Percentiles rank a stretch among this genome's conserved stretches.
phyloP scores from a whole-genome alignment of 2,797 vertebrate genomes.

The Pseudocheirus occidentalis region DNA sequence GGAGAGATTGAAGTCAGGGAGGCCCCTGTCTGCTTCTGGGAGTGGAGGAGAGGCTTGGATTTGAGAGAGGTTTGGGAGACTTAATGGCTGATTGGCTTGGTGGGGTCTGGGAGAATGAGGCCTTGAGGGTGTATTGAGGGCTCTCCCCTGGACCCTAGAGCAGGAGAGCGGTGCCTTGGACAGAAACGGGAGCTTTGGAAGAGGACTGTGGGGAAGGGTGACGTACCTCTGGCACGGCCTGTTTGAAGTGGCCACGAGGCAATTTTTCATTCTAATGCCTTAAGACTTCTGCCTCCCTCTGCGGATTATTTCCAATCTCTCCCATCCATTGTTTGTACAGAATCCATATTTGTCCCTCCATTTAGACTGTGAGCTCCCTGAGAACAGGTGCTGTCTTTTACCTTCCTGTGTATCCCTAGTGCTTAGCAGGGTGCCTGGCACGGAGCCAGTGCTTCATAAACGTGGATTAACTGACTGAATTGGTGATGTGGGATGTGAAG shows the following conservation, averaged over 20 bases:
- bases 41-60: not conserved
- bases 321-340: not conserved
- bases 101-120: not conserved
- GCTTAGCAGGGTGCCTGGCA: not conserved
- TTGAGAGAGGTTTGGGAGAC: not conserved
- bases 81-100: no score
- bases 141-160: not conserved
- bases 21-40: not conserved
- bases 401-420: not conserved
- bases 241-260: not conserved
- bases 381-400: not conserved
- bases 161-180: not conserved
- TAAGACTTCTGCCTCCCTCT: no score
- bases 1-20: not conserved
- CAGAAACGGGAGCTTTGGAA: no score
- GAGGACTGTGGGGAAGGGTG: no score
- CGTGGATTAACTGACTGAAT: not conserved
- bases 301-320: no score
- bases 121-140: not conserved
- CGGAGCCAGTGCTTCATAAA: no score
- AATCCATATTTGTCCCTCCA: not conserved
- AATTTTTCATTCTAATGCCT: not conserved
- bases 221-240: not conserved
- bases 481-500: not conserved
- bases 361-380: not conserved